Evolutionary conservation across 2,888 invertebrate species (phyloP), one percentile per base, ranked within the genome.

Genomic region (Drosophila pseudotakahashii): DNA sequence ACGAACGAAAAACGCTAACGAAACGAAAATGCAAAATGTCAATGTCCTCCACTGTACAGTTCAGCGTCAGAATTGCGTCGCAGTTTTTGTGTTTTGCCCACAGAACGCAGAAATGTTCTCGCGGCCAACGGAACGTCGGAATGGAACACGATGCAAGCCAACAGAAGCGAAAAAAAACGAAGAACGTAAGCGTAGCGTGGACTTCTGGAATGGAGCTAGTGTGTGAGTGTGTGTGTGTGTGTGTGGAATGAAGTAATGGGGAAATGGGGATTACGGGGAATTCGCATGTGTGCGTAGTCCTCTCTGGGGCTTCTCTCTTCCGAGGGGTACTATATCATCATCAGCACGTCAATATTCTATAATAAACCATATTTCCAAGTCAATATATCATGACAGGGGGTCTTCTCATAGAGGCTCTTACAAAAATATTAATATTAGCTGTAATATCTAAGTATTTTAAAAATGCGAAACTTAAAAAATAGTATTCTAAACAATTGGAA

Each of bases 11-110:
- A 86, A 80, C 78, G 86, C 79, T 78, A 88, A 84, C 87, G 89
- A 90, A 90, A 89, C 88, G 81, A 83, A 89, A 90, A 82, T 84
- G 90, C 89, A 89, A 91, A 90, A 91, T 91, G 90, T 91, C 90
- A 90, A 90, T 91, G 90, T 90, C 90, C 90, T 91, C 89, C 81
- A 81, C 88, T 80, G 77, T 80, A 80, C 89, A 88, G 83, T 85
- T 76, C 83, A 83, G 83, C 86, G 83, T 78, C 88, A 83, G 74
- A 84, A 85, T 89, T 86, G 85, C 85, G 85, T 88, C 85, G 85
- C 89, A 86, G 81, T 87, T 89, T 85, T 89, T 83, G 81, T 81
- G 67, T 69, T 69, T 70, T 60, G 53, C 50, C 73, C 63, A 47
- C 73, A 59, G 68, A 53, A 47, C 54, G 42, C 67, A 54, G 71